Evolutionary conservation across 2,797 vertebrate species (phyloP).

Genomic region (Brachymystax lenok): DNA sequence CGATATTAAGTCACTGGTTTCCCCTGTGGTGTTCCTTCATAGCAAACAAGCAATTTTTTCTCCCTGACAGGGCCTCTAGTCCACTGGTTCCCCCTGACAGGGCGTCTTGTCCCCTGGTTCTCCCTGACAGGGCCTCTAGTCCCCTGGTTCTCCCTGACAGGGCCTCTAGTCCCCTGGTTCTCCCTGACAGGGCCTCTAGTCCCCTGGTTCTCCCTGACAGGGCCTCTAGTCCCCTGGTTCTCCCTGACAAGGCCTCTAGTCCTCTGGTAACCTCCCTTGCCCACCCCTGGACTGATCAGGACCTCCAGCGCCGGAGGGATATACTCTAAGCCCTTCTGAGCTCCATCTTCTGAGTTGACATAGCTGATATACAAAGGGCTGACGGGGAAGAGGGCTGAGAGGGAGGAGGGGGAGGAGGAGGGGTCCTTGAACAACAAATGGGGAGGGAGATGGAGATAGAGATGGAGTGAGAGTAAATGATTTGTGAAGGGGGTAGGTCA

Average conservation of each 20-base stretch:
- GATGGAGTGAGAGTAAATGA: neutral
- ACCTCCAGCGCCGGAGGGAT: neutral
- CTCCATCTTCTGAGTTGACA: neutral
- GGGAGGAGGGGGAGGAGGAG: neutral
- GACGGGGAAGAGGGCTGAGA: neutral
- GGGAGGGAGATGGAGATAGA: neutral
- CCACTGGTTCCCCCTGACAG: too few species aligned
- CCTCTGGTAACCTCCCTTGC: neutral
- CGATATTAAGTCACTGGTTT: conserved; percentile 16
- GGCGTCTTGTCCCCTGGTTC: too few species aligned
- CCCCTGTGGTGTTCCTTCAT: conserved; percentile 25
- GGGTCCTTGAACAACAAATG: neutral
- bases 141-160: too few species aligned
- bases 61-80: too few species aligned
- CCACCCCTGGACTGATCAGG: conserved; percentile 20
- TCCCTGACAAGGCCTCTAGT: conserved; percentile 24
- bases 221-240: conserved; percentile 11
- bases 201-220: too few species aligned
- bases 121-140: too few species aligned
- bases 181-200: too few species aligned
- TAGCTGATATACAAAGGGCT: neutral
- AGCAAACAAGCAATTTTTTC: conserved; percentile 42
- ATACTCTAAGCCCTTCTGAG: neutral
- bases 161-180: too few species aligned
- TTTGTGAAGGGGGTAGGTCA: conserved; percentile 36